Evolutionary conservation across 2,888 invertebrate genomes (phyloP), one percentile per base, ranked within the genome.

Genomic region (Plusia festucae): DNA sequence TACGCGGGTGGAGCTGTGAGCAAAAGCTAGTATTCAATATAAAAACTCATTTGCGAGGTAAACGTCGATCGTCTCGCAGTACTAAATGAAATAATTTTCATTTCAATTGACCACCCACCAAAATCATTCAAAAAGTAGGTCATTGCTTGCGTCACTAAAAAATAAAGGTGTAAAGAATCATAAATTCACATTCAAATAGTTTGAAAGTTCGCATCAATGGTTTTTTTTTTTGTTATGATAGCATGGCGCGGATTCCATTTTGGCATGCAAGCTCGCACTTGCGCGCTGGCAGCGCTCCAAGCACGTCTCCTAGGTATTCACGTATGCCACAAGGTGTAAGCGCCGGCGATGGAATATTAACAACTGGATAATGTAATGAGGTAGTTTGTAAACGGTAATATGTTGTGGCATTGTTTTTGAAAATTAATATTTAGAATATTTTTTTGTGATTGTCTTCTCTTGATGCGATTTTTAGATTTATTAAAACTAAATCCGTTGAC

Each of bases 231-330:
- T 82, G 87, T 87, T 86, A 82, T 82, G 78, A 82, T 70, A 73
- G 78, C 81, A 84, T 80, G 82, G 73, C 78, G 78, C 66, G 83
- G 85, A 86, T 85, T 86, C 85, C 86, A 85, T 87, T 89, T 89
- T 88, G 89, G 89, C 88, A 85, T 86, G 82, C 83, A 83, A 79
- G 83, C 84, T 85, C 84, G 87, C 82, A 86, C 86, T 87, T 82
- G 78, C 73, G 63, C 70, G 70, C 81, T 90, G 90, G 90, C 90
- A 83, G 8, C 9, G 65, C 46, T 82, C 90, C 90, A 90, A 78
- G 60, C 78, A 83, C 79, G 85, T 83, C 88, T 87, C 80, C 69
- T 69, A 82, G 81, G 79, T 80, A 78, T 73, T 65, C 76, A 68
- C 57, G 81, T 72, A 73, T 73, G 83, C 82, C 74, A 53, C 79